Base-by-base conservation (phyloP, 1,140 invertebrate genomes). In the Bombyx mandarina region DNA sequence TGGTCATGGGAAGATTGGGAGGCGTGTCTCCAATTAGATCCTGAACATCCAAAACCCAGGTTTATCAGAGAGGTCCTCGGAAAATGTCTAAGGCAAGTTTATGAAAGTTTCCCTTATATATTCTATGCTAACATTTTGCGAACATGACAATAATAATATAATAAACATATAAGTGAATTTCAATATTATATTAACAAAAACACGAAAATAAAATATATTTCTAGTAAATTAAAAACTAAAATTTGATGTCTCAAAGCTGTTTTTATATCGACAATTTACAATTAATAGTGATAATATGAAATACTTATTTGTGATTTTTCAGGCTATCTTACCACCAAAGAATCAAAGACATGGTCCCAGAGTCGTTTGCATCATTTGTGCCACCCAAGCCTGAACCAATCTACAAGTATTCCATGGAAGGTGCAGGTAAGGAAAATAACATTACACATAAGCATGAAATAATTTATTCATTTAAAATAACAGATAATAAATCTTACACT, bases 1-100 rank as follows among this genome's bases (percentile, higher is more conserved):
- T 99, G 98, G 98, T 97, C 95, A 2, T 99, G 99, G 99, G 95
- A 97, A 69, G 96, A 98, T 72, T 98, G 97, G 96, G 94, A 94
- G 71, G 92, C 91, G 49, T 95, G 94, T 72, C 87, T 96, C 35
- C 91, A 93, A 68, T 87, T 96, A n/a, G 97, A 99, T 82, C 75
- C 90, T 9, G 95, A 98, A 68, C 94, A 97, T 86, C 97, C 98
- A 1, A 94, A 97, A 73, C 95, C 96, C n/a, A 96, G 98, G 79
- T 99, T 99, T 82, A 94, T 99, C 52, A 90, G 92, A 69, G 98
- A 99, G 90, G 95, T 97, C 8, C 90, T 99, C 12, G 90, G 93
- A 5, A 98, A 97, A 84, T 95, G 94, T 75, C 88, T 99, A 68
- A 93, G 97, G 94, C 96, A 86, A 72, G 53, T 35, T 35, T 35